Evolutionary conservation across 2,113 vertebrate genomes (phyloP).

Genomic region (Microcebus griseorufus): DNA sequence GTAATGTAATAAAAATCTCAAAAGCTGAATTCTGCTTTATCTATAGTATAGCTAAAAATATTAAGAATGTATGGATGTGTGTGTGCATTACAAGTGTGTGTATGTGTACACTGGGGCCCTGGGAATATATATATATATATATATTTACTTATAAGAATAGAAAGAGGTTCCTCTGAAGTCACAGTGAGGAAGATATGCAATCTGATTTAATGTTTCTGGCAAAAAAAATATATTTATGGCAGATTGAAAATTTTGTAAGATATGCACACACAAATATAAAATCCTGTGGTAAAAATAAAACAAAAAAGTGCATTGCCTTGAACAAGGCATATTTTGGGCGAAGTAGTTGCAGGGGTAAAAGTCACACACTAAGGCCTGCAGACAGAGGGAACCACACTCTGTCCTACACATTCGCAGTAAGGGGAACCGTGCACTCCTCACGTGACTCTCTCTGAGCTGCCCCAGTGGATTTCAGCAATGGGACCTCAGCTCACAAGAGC

Average conservation of each 20-base stretch:
- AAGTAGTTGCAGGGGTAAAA: slow-evolving; percentile 51
- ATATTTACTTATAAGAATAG: slow-evolving; percentile 49
- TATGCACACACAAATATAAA: slow-evolving; percentile 57
- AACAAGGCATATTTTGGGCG: slow-evolving; percentile 67
- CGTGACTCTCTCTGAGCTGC: not conserved
- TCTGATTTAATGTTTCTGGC: slow-evolving; percentile 44
- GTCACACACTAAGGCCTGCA: not conserved
- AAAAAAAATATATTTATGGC: slow-evolving; percentile 71
- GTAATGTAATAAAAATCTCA: not conserved
- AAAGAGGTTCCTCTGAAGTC: slow-evolving; percentile 57
- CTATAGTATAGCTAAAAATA: not conserved
- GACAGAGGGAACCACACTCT: slow-evolving; percentile 24
- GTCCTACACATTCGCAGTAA: not conserved
- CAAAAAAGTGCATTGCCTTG: slow-evolving; percentile 41
- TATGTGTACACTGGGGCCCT: not conserved
- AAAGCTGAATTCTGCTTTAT: not conserved
- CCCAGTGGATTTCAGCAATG: not conserved
- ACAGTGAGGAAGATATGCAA: slow-evolving; percentile 53
- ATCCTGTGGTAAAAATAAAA: slow-evolving; percentile 47
- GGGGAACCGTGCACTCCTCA: not conserved
- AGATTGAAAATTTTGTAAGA: slow-evolving; percentile 66
- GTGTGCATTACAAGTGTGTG: not conserved
- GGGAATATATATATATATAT: slow-evolving; percentile 8
- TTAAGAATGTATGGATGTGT: not conserved
- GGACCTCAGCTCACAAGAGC: accelerated